Evolutionary conservation across 1,140 invertebrate genomes (phyloP).

Genomic region (Mercenaria mercenaria): DNA sequence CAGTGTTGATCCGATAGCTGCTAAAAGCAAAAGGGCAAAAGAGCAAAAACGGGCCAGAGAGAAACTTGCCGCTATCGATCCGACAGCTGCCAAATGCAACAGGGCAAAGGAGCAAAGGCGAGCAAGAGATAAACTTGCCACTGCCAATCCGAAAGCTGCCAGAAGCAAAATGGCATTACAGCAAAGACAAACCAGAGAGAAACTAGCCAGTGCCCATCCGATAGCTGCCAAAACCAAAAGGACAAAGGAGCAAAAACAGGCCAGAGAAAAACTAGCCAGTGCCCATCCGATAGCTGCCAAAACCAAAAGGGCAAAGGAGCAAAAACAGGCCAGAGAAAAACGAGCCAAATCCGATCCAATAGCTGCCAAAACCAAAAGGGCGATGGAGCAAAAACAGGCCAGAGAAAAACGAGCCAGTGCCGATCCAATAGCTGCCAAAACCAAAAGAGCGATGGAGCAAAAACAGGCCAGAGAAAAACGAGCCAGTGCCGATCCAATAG

Average conservation of each 20-base stretch:
- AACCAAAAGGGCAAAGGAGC: neutral
- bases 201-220: neutral
- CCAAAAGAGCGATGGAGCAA: neutral
- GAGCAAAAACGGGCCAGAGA: neutral
- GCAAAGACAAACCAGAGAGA: neutral
- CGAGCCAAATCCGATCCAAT: neutral
- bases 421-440: neutral
- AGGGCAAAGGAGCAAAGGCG: no score
- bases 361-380: neutral
- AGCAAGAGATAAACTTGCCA: neutral
- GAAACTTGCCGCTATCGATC: no score
- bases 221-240: neutral
- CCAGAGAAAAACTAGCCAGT: neutral
- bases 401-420: neutral
- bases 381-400: neutral
- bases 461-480: slow-evolving; percentile 5
- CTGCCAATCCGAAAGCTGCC: neutral
- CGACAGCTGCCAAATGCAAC: no score
- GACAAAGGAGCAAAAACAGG: neutral
- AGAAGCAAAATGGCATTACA: neutral
- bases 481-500: neutral
- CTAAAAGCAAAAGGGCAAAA: neutral
- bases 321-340: no score
- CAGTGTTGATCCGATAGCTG: neutral
- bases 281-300: neutral